Evolutionary conservation across 2,888 invertebrate species (phyloP), one percentile per base, ranked within the genome.

Genomic region (Drosophila imparisetae): DNA sequence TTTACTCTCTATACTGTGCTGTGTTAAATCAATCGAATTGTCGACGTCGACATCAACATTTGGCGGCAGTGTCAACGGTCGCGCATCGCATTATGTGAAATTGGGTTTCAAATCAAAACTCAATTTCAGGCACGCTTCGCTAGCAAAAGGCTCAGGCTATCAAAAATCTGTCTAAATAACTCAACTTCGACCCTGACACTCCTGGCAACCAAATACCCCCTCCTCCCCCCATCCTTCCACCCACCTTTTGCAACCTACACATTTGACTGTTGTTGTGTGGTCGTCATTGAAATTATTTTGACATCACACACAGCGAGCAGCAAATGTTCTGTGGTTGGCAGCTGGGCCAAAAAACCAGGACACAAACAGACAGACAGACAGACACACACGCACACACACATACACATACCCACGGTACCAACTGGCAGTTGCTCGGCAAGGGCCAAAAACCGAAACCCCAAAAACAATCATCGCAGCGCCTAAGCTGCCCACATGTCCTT

Each of bases 111-210:
- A 89, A 86, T 86, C 88, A 86, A 90, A 86, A 86, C 90, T 86
- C 88, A 88, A 90, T 86, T 86, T 90, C 60, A 66, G 74, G 60
- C 78, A 62, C 54, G 69, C 61, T 50, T 24, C 64, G 21, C 30
- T 32, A 40, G 58, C 48, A 42, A 60, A 54, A 57, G 63, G 49
- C 57, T 57, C 48, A 36, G 75, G 79, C 82, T 66, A 87, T 82
- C 90, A 88, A 73, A 82, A 90, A 82, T 85, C 88, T 73, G 90
- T 86, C 90, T 82, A 86, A 86, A 86, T 86, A 89, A 80, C 77
- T 80, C 69, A 75, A 72, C 75, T 73, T 48, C 57, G 48, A 30
- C 32, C 45, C 48, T 27, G 5, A 21, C 45, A 45, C 45, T 21
- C 45, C 45, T 45, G 21, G 45, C 45, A 45, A 45, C 45, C 45